A percentile compares a stretch with the other conserved stretches of the same genome.
phyloP scores from a whole-genome alignment of 2,888 invertebrate genomes.

The Polydrusus pterygomalis region DNA sequence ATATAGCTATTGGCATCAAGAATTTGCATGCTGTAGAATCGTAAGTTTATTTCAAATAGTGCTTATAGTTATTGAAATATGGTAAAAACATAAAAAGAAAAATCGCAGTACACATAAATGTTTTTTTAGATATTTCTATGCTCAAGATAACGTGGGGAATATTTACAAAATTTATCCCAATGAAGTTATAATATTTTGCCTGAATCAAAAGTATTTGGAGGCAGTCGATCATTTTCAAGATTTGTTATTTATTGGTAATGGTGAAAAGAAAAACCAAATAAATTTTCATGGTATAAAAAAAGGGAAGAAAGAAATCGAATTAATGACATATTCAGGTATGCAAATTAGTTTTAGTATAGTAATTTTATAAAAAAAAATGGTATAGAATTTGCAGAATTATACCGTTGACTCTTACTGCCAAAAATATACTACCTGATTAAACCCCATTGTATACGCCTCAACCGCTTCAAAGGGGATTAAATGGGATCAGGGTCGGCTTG shows the following conservation, averaged over 20 bases:
- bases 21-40: conserved; percentile 42
- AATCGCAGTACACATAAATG: no score
- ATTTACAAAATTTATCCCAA: conserved; percentile 57
- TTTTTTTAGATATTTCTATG: conserved; percentile 58
- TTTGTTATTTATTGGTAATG: conserved; percentile 51
- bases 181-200: conserved; percentile 54
- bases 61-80: no score
- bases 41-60: conserved; percentile 49
- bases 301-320: conserved; percentile 29
- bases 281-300: conserved; percentile 55
- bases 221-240: conserved; percentile 52
- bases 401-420: no score
- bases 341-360: background rate
- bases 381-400: no score
- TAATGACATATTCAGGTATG: conserved; percentile 33
- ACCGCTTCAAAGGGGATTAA: no score
- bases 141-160: conserved; percentile 56
- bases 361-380: no score
- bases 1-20: conserved; percentile 49
- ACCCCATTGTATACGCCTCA: no score
- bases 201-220: conserved; percentile 44
- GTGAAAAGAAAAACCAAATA: conserved; percentile 34
- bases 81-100: no score
- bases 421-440: no score
- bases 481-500: no score